These are phyloP conservation scores for Bombus confusus DNA, from an alignment of 1,140 invertebrate species.

Conservation along the genomic window DNA sequence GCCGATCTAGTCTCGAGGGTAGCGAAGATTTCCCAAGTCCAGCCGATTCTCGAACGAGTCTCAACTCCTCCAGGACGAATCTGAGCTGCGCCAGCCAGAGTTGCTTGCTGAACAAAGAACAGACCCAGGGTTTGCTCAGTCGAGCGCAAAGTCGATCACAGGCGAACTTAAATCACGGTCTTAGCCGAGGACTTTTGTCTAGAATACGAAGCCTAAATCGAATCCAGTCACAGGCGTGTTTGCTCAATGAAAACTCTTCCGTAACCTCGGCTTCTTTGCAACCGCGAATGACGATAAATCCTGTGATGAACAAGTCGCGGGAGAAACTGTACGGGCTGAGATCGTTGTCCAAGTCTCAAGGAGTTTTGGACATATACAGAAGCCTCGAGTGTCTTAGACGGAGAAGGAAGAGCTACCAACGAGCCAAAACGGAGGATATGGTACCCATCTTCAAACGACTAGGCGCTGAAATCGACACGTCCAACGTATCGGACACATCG, in stretches of 20 bases:
- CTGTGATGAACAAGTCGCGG: slow-evolving; percentile 77
- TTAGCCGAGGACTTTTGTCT: slow-evolving; percentile 73
- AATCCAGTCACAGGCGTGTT: slow-evolving; percentile 77
- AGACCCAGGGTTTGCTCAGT: slow-evolving; percentile 78
- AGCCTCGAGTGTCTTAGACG: slow-evolving; percentile 77
- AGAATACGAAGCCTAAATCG: slow-evolving; percentile 77
- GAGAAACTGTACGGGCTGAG: slow-evolving; percentile 84
- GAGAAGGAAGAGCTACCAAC: slow-evolving; percentile 69
- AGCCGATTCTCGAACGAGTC: slow-evolving; percentile 73
- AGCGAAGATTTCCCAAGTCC: slow-evolving; percentile 79
- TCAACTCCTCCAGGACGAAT: slow-evolving; percentile 77
- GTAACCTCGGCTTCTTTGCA: slow-evolving; percentile 6
- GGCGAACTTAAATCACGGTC: slow-evolving; percentile 74
- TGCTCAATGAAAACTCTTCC: slow-evolving; percentile 67
- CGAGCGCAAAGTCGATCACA: slow-evolving; percentile 79
- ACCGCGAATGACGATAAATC: slow-evolving; percentile 50
- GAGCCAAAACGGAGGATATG: slow-evolving; percentile 75
- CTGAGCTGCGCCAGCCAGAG: slow-evolving; percentile 76
- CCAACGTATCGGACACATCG: slow-evolving; percentile 34
- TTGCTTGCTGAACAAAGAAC: slow-evolving; percentile 79
- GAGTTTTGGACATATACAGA: slow-evolving; percentile 82
- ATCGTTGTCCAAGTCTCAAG: slow-evolving; percentile 84
- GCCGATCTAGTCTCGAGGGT: slow-evolving; percentile 76
- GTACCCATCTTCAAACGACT: slow-evolving; percentile 75
- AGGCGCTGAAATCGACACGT: slow-evolving; percentile 66